Evolutionary conservation across 2,113 vertebrate genomes (phyloP).

Genomic region (Bathybates hornii): DNA sequence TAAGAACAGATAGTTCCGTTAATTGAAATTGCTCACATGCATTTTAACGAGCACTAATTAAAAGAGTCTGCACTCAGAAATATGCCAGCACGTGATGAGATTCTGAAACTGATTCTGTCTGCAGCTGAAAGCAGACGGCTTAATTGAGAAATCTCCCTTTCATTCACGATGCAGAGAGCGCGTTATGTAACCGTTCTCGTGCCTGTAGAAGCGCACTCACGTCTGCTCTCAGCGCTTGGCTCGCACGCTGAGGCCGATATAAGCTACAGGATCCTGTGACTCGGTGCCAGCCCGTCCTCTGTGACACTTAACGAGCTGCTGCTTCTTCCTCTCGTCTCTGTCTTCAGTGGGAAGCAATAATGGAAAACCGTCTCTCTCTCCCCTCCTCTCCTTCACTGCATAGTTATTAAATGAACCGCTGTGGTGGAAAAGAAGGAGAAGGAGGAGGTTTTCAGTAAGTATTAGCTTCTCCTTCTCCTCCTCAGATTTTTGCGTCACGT

Average conservation of each 20-base stretch:
- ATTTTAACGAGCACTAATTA: neutral
- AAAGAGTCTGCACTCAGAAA: neutral
- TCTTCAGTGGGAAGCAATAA: conserved; percentile 40
- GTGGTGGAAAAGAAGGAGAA: neutral
- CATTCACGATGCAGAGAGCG: neutral
- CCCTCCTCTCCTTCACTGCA: neutral
- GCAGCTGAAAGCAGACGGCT: neutral
- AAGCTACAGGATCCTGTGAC: conserved; percentile 46
- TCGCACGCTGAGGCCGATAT: conserved; percentile 13
- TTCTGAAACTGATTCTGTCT: neutral
- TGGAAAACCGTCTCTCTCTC: neutral
- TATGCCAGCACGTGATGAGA: neutral
- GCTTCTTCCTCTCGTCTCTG: neutral
- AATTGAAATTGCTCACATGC: neutral
- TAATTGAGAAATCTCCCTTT: neutral
- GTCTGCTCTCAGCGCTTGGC: neutral
- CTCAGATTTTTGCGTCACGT: conserved; percentile 3
- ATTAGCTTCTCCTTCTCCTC: neutral
- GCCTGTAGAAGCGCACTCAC: neutral
- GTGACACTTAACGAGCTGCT: conserved; percentile 66
- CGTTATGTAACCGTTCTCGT: neutral
- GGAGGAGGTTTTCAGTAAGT: neutral
- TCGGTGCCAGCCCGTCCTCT: conserved; percentile 35
- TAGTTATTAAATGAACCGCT: conserved; percentile 30
- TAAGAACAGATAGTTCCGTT: neutral